These are phyloP conservation scores for Zosterops pallidus DNA, from an alignment of 2,113 vertebrate species.

Conservation along the genomic window DNA sequence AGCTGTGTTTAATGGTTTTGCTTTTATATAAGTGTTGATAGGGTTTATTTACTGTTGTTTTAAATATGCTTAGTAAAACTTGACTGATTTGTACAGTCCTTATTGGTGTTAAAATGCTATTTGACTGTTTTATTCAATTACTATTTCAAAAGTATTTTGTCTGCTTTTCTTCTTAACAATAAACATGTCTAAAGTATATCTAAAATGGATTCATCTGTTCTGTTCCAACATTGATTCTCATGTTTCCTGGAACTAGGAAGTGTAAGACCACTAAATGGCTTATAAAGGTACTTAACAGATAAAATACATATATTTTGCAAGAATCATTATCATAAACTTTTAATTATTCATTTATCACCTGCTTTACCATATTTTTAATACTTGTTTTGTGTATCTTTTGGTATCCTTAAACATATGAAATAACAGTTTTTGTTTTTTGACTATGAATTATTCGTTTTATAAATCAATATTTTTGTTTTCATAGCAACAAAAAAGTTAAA, in stretches of 20 bases:
- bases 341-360: neutral
- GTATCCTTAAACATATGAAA: neutral
- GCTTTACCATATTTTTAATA: neutral
- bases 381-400: neutral
- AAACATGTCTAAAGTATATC: slow-evolving; percentile 66
- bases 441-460: neutral
- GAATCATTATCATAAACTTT: neutral
- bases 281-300: neutral
- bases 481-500: neutral
- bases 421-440: neutral
- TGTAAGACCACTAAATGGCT: neutral
- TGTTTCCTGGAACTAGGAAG: neutral
- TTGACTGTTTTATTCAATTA: slow-evolving; percentile 58
- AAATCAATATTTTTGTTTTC: neutral
- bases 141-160: slow-evolving; percentile 68
- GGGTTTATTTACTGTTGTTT: slow-evolving; percentile 24
- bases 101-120: slow-evolving; percentile 37
- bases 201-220: slow-evolving; percentile 68
- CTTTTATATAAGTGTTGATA: slow-evolving; percentile 40
- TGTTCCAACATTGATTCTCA: slow-evolving; percentile 48
- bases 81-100: slow-evolving; percentile 42
- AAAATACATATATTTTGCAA: neutral
- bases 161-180: slow-evolving; percentile 70
- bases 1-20: slow-evolving; percentile 43
- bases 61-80: slow-evolving; percentile 45